Conservation (phyloP, 1,140 invertebrate genomes). For the Apocrypta bakeri region DNA sequence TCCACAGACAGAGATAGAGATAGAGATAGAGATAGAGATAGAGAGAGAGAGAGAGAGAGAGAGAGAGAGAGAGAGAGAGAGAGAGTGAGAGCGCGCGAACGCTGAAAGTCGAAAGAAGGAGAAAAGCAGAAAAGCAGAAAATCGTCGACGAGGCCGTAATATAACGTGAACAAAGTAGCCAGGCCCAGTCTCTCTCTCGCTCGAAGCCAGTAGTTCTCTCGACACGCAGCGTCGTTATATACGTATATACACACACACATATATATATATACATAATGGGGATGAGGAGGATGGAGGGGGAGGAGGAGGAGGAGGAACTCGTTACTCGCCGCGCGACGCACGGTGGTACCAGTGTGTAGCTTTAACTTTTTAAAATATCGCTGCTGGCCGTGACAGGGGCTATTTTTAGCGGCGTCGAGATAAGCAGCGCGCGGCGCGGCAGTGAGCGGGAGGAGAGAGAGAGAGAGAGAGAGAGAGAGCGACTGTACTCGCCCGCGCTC, state of each 20-base stretch:
- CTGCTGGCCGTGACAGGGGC: slow-evolving; percentile 72
- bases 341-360: slow-evolving; percentile 56
- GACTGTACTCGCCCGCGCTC: background rate
- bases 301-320: slow-evolving; percentile 14
- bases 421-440: slow-evolving; percentile 66
- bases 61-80: no score
- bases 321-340: slow-evolving; percentile 44
- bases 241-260: background rate
- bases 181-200: background rate
- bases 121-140: slow-evolving; percentile 22
- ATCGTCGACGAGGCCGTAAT: slow-evolving; percentile 16
- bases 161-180: slow-evolving; percentile 15
- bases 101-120: slow-evolving; percentile 4
- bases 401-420: slow-evolving; percentile 72
- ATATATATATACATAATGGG: background rate
- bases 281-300: no score
- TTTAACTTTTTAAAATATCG: slow-evolving; percentile 74
- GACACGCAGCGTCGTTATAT: no score
- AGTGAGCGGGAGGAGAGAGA: background rate
- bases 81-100: no score
- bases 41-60: no score
- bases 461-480: background rate
- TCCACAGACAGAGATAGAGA: no score
- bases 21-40: no score
- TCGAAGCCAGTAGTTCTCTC: background rate